phyloP scores from a whole-genome alignment of 1,140 invertebrate species.

The Lordiphosa clarofinis region DNA sequence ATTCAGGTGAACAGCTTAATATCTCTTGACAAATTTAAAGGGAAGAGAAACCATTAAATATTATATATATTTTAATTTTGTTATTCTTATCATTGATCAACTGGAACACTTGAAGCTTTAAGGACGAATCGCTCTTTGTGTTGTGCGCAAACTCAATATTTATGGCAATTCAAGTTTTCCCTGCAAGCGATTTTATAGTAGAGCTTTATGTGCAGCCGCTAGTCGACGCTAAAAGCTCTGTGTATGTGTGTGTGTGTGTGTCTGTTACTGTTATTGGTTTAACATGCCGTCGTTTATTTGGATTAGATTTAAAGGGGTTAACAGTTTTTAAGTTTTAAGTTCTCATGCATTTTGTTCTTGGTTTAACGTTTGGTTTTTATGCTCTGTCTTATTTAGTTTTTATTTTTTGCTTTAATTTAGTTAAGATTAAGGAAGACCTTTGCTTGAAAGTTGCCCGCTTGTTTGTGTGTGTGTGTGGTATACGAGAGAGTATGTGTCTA shows the following conservation, averaged over 20 bases:
- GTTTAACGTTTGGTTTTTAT: constrained; percentile 12
- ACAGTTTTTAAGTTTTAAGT: too few relatives aligned
- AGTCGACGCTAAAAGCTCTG: constrained; percentile 51
- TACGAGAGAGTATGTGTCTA: constrained; percentile 5
- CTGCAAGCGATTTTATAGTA: constrained; percentile 7
- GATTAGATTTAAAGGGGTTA: too few relatives aligned
- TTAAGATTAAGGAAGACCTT: constrained; percentile 63
- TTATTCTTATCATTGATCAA: too few relatives aligned
- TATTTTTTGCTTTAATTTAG: constrained; percentile 4
- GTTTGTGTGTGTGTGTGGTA: constrained; percentile 15
- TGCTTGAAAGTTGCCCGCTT: constrained; percentile 24
- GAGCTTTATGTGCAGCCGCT: constrained; percentile 54
- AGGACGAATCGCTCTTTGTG: too few relatives aligned
- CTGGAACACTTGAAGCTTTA: too few relatives aligned
- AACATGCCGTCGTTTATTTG: too few relatives aligned
- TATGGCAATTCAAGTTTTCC: neutral
- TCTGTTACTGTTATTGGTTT: neutral
- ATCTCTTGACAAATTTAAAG: too few relatives aligned
- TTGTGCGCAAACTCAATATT: neutral
- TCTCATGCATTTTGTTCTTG: too few relatives aligned
- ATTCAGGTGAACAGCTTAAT: too few relatives aligned
- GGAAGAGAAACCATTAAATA: too few relatives aligned
- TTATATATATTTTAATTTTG: too few relatives aligned
- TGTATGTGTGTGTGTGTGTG: constrained; percentile 1
- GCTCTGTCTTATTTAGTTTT: constrained; percentile 10